Conservation (phyloP, 1,140 invertebrate species). For the Dinoponera quadriceps region DNA sequence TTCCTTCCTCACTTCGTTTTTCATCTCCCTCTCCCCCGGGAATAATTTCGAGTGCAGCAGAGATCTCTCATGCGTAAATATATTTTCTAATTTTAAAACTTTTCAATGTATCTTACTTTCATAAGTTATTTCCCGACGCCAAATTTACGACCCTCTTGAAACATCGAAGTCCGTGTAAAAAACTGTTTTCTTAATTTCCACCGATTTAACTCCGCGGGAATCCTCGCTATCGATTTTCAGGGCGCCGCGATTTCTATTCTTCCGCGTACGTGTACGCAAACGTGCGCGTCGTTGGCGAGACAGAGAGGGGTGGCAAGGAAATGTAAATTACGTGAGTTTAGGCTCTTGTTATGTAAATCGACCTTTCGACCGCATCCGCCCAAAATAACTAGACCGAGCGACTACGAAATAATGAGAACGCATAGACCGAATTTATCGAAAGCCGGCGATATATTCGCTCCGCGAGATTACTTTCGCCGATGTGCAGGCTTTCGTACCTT, state of each 20-base stretch:
- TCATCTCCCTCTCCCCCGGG: slow-evolving; percentile 1
- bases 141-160: too few species aligned
- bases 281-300: neutral
- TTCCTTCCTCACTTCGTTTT: slow-evolving; percentile 70
- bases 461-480: neutral
- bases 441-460: slow-evolving; percentile 20
- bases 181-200: neutral
- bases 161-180: too few species aligned
- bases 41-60: neutral
- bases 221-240: slow-evolving; percentile 52
- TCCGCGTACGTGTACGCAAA: slow-evolving; percentile 15
- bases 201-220: neutral
- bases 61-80: slow-evolving; percentile 22
- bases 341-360: slow-evolving; percentile 67
- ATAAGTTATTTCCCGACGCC: too few species aligned
- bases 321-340: slow-evolving; percentile 67
- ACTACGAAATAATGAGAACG: slow-evolving; percentile 34
- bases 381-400: slow-evolving; percentile 50
- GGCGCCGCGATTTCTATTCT: slow-evolving; percentile 4
- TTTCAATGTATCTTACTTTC: neutral
- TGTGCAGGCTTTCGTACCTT: neutral
- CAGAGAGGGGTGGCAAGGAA: slow-evolving; percentile 53
- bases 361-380: slow-evolving; percentile 55
- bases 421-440: slow-evolving; percentile 44
- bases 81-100: slow-evolving; percentile 1